Base-by-base conservation (phyloP, 1,140 invertebrate genomes). In the Chlorops oryzae region DNA sequence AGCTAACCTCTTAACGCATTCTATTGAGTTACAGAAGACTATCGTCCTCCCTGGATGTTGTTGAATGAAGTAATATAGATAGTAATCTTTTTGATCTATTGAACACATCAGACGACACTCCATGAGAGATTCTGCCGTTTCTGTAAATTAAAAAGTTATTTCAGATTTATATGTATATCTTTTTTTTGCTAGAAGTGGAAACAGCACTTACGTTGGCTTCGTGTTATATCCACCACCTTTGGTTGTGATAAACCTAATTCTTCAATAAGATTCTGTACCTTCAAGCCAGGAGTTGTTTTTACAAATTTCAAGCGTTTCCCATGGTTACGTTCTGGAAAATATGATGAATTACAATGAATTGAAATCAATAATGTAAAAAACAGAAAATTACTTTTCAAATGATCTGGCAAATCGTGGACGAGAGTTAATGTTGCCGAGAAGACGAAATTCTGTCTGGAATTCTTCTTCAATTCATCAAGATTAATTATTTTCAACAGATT, bases 11-110 rank as follows among this genome's bases (percentile, higher is more conserved):
- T 81, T 84, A 0, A 98, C 89, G 74, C 92, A 93, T 47, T 92
- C 90, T 51, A 98, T 96, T 45, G 92, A 96, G 75, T 98, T 98
- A 61, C 90, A 93, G 76, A 98, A 99, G n/a, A 99, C 84, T 24
- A 99, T 80, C 3, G 92, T 97, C 50, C 92, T 75, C 0, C 93
- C 96, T 1, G 82, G 81, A 75, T 97, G 85, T 41, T 81, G 78
- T 55, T 84, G 80, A 13, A 97, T 64, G 57, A 98, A 90, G 64
- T 98, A 98, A 71, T 96, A 97, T 1, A 98, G 73, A 71, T 96
- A 92, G 38, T 85, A 82, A 74, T 99, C 96, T 77, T 94, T 94
- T 48, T 93, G 83, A 27, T 90, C 83, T 22, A 88, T 74, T 0
- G 80, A 78, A 63, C 85, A 88, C 1, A 79, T 76, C 47, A 96